A percentile compares a stretch with the other conserved stretches of the same genome.
phyloP scores from a whole-genome alignment of 1,140 invertebrate genomes.

The Aplysia californica region DNA sequence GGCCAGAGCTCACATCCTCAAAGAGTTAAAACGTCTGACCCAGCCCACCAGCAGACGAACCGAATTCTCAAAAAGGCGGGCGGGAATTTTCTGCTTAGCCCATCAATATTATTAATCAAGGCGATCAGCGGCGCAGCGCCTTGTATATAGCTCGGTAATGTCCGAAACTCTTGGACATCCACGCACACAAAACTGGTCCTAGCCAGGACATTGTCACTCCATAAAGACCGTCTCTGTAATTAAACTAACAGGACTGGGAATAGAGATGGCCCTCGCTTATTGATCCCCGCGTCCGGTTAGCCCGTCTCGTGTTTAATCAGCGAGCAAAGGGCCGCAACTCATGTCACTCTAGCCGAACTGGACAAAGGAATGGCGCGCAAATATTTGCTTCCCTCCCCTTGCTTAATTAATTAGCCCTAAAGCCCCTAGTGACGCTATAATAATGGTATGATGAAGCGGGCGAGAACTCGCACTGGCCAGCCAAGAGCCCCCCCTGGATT shows the following conservation, averaged over 20 bases:
- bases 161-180: too few relatives aligned
- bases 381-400: conserved; percentile 32
- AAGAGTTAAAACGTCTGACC: too few relatives aligned
- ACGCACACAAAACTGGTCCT: too few relatives aligned
- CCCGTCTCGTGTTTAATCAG: conserved; percentile 24
- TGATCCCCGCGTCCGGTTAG: conserved; percentile 2
- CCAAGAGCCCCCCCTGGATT: too few relatives aligned
- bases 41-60: too few relatives aligned
- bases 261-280: conserved; percentile 10
- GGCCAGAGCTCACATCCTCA: too few relatives aligned
- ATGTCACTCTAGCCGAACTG: conserved; percentile 12
- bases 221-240: conserved; percentile 24
- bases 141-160: too few relatives aligned
- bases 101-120: too few relatives aligned
- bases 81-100: too few relatives aligned
- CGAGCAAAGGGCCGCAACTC: conserved; percentile 20
- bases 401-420: conserved; percentile 30
- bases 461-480: conserved; percentile 20
- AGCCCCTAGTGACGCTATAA: conserved; percentile 16
- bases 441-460: conserved; percentile 26
- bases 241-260: conserved; percentile 5
- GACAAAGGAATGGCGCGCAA: conserved; percentile 28
- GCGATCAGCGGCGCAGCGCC: too few relatives aligned
- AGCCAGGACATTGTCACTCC: conserved; percentile 4
- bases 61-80: too few relatives aligned